phyloP scores from a whole-genome alignment of 1,140 invertebrate genomes.

The Heliconius melpomene region DNA sequence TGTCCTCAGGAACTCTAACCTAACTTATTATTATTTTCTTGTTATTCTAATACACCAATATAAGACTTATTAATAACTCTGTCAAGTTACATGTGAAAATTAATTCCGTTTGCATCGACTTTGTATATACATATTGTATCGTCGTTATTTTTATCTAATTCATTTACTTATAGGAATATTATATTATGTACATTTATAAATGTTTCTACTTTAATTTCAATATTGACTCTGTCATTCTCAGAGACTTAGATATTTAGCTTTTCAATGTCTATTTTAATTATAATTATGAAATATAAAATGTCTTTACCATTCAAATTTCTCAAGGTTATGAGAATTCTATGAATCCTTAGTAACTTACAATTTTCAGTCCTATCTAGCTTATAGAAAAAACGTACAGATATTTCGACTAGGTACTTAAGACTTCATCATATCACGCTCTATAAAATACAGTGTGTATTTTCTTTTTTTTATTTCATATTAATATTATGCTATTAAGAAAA shows the following conservation, averaged over 20 bases:
- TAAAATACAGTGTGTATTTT: conserved; percentile 41
- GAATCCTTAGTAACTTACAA: conserved; percentile 38
- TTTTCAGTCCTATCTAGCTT: conserved; percentile 38
- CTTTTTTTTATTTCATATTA: conserved; percentile 12
- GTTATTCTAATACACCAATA: conserved; percentile 32
- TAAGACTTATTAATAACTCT: conserved; percentile 31
- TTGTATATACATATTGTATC: conserved; percentile 48
- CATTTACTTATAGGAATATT: conserved; percentile 38
- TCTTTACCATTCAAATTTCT: conserved; percentile 10
- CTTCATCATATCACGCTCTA: conserved; percentile 50
- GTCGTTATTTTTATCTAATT: conserved; percentile 25
- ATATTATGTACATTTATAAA: conserved; percentile 30
- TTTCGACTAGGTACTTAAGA: conserved; percentile 18
- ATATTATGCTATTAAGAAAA: not conserved
- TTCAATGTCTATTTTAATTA: not conserved
- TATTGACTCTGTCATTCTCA: not conserved
- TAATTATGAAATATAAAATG: conserved; percentile 13
- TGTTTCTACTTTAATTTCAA: conserved; percentile 4
- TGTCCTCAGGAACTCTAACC: conserved; percentile 75
- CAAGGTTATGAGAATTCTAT: conserved; percentile 41
- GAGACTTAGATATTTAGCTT: not conserved
- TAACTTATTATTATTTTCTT: conserved; percentile 42
- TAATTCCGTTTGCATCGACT: conserved; percentile 69
- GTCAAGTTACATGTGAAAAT: conserved; percentile 47
- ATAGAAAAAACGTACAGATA: conserved; percentile 11